Conservation (phyloP, 92 coral and sea anemone genomes). For the Zoanthus sansibaricus region DNA sequence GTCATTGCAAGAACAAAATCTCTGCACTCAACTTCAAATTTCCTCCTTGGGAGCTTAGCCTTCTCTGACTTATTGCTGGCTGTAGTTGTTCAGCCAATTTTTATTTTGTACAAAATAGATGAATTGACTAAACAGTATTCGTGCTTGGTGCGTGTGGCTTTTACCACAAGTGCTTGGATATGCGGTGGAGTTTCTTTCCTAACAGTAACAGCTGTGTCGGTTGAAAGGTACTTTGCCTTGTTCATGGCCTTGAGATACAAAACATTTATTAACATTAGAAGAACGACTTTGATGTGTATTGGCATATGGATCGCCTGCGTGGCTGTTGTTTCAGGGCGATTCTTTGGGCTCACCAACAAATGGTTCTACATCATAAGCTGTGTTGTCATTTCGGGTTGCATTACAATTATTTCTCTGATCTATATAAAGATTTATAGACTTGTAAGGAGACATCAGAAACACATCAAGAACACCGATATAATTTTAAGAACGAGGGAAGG, state of each 20-base stretch:
- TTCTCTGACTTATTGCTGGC: constrained; percentile 63
- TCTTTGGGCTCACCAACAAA: constrained; percentile 52
- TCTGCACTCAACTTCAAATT: constrained; percentile 64
- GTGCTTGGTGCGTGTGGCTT: constrained; percentile 57
- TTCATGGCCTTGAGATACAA: constrained; percentile 63
- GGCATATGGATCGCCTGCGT: constrained; percentile 53
- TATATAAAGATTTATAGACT: constrained; percentile 60
- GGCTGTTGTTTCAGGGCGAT: constrained; percentile 57
- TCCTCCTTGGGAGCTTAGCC: constrained; percentile 69
- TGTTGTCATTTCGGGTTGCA: constrained; percentile 44
- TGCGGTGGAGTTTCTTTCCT: constrained; percentile 66
- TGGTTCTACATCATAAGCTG: constrained; percentile 47
- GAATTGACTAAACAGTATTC: constrained; percentile 62
- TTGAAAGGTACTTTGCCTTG: constrained; percentile 66
- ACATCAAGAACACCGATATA: constrained; percentile 38
- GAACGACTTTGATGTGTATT: constrained; percentile 44
- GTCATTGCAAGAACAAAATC: constrained; percentile 58
- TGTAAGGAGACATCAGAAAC: constrained; percentile 63
- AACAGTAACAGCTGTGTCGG: constrained; percentile 66
- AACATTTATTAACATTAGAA: constrained; percentile 40
- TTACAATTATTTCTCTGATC: constrained; percentile 49
- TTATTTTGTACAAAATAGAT: constrained; percentile 64
- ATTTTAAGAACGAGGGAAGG: constrained; percentile 17
- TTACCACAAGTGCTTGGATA: constrained; percentile 69
- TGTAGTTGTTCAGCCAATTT: constrained; percentile 59